phyloP scores from a whole-genome alignment of 2,113 vertebrate genomes.

The Anseranas semipalmata region DNA sequence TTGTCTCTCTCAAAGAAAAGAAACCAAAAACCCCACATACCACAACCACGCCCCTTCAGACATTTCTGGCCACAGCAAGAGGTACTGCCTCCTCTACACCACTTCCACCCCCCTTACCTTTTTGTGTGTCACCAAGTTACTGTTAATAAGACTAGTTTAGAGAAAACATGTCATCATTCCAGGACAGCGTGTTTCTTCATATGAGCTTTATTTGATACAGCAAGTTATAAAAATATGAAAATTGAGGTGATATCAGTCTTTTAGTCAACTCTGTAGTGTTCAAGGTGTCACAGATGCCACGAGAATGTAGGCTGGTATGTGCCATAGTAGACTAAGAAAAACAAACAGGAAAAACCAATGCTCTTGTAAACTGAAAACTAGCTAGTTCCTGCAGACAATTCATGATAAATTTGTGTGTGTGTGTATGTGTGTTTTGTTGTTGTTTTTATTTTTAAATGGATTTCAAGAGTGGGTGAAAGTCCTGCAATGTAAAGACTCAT shows the following conservation, averaged over 20 bases:
- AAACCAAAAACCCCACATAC: accelerated
- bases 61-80: not conserved
- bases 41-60: not conserved
- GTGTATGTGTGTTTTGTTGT: not conserved
- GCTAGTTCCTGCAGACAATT: not conserved
- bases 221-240: not conserved
- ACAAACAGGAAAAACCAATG: not conserved
- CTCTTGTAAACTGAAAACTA: not conserved
- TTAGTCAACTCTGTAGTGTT: not conserved
- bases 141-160: not conserved
- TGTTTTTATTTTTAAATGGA: not conserved
- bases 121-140: not conserved
- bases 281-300: not conserved
- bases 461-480: not conserved
- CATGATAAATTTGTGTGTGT: not conserved
- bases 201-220: not conserved
- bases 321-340: not conserved
- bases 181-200: not conserved
- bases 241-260: not conserved
- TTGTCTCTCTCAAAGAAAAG: not conserved
- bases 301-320: not conserved
- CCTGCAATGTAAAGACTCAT: not conserved
- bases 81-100: too few relatives aligned
- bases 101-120: not conserved
- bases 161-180: not conserved